Percentiles rank a stretch among this genome's conserved stretches.
Conservation (phyloP, 1,140 invertebrate species). For the Aculops lycopersici region DNA sequence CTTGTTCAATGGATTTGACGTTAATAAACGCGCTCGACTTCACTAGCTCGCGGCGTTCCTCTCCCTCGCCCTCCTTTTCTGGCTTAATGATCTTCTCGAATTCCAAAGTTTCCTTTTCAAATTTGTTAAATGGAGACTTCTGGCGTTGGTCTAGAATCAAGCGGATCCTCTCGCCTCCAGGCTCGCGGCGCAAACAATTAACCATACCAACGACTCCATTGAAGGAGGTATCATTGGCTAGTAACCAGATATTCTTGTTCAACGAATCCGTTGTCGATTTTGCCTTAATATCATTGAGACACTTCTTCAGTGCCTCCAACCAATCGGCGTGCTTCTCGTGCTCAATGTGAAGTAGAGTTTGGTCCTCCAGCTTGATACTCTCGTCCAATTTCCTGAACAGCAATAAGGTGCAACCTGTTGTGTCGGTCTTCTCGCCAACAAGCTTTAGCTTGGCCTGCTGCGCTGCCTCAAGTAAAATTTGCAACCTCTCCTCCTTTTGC, state of each 20-base stretch:
- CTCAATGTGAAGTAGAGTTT: constrained; percentile 14
- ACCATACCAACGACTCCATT: constrained; percentile 46
- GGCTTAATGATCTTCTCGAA: background rate
- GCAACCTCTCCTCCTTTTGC: constrained; percentile 14
- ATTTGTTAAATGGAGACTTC: background rate
- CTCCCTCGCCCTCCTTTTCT: background rate
- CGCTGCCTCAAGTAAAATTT: constrained; percentile 2
- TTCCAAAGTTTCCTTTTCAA: background rate
- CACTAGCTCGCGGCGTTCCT: background rate
- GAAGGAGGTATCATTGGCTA: constrained; percentile 15
- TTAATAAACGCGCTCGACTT: background rate
- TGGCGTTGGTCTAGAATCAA: constrained; percentile 10
- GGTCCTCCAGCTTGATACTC: constrained; percentile 10
- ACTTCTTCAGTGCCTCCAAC: constrained; percentile 10
- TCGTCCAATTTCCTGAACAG: constrained; percentile 3
- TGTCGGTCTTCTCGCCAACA: constrained; percentile 5
- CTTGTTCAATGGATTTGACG: background rate
- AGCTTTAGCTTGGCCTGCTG: background rate
- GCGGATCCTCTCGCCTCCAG: constrained; percentile 36
- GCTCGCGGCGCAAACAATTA: constrained; percentile 53
- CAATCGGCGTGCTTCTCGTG: constrained; percentile 8
- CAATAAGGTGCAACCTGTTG: background rate
- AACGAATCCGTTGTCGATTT: constrained; percentile 1
- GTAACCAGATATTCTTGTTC: constrained; percentile 10
- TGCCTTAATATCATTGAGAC: constrained; percentile 6